phyloP scores from a whole-genome alignment of 2,113 vertebrate species.

The Rhodinocichla rosea region DNA sequence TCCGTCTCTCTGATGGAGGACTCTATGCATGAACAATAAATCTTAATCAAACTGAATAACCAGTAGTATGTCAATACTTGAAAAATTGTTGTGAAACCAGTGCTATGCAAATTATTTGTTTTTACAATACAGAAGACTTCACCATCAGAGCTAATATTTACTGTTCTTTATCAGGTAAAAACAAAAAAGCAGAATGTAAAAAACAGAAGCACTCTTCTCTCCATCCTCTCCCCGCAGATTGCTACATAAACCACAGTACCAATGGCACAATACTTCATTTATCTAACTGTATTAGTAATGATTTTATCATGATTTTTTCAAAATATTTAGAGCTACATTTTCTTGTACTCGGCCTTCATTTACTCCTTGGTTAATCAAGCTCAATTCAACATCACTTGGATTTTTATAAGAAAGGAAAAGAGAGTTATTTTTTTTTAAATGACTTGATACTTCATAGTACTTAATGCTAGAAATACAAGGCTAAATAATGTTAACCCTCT shows the following conservation, averaged over 20 bases:
- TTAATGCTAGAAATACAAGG: not conserved
- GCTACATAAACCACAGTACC: not conserved
- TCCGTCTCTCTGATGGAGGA: not conserved
- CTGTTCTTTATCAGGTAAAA: not conserved
- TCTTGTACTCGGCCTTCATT: not conserved
- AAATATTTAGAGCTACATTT: not conserved
- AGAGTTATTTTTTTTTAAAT: not conserved
- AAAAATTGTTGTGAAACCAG: conserved; percentile 11
- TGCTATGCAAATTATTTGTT: conserved; percentile 2
- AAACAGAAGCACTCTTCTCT: not conserved
- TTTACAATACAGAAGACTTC: not conserved
- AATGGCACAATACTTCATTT: not conserved
- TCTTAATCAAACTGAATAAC: conserved; percentile 18
- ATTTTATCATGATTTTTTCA: not conserved
- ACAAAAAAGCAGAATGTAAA: not conserved
- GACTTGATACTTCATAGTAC: not conserved
- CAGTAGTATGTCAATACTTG: not conserved
- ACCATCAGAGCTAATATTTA: conserved; percentile 21
- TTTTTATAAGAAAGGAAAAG: not conserved
- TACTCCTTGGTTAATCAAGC: not conserved
- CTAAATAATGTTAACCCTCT: not conserved
- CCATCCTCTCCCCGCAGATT: not conserved
- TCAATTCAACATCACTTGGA: not conserved
- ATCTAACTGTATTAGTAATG: not conserved
- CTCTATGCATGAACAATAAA: conserved; percentile 38